Conservation (phyloP, 2,888 invertebrate species). For the Dendrolimus houi region DNA sequence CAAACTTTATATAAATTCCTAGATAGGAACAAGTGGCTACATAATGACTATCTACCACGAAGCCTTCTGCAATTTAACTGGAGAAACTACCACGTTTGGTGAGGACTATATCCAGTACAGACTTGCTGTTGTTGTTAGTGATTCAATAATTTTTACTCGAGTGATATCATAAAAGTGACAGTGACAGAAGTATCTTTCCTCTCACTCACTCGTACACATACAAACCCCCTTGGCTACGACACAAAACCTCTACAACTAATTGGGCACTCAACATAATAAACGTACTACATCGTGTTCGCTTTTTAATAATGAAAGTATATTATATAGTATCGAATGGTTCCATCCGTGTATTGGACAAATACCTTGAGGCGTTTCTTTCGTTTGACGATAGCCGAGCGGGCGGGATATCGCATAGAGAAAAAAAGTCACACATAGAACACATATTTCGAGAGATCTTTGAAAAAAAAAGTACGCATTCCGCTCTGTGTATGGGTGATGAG, state of each 20-base stretch:
- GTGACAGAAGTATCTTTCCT: conserved; percentile 46
- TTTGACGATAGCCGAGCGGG: conserved; percentile 77
- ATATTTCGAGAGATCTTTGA: conserved; percentile 48
- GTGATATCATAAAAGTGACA: too few relatives aligned
- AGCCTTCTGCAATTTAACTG: too few relatives aligned
- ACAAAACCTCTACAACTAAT: conserved; percentile 67
- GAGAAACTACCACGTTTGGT: too few relatives aligned
- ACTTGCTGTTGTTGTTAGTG: too few relatives aligned
- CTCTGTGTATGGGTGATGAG: conserved; percentile 3
- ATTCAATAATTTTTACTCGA: too few relatives aligned
- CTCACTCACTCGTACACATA: conserved; percentile 53
- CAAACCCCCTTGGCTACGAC: conserved; percentile 76
- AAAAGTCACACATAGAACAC: conserved; percentile 78
- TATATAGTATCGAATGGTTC: conserved; percentile 8
- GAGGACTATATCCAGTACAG: too few relatives aligned
- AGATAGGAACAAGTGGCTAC: too few relatives aligned
- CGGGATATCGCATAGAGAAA: conserved; percentile 83
- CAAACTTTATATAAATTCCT: too few relatives aligned
- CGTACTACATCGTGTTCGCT: conserved; percentile 47
- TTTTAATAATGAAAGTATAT: neutral
- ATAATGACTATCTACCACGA: too few relatives aligned
- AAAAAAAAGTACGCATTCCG: conserved; percentile 75
- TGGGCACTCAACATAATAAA: conserved; percentile 56
- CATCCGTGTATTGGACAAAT: conserved; percentile 34
- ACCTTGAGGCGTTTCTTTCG: conserved; percentile 77